These are phyloP conservation scores for Ethmia dodecea DNA, from an alignment of 2,888 invertebrate species.

Conservation along the genomic window DNA sequence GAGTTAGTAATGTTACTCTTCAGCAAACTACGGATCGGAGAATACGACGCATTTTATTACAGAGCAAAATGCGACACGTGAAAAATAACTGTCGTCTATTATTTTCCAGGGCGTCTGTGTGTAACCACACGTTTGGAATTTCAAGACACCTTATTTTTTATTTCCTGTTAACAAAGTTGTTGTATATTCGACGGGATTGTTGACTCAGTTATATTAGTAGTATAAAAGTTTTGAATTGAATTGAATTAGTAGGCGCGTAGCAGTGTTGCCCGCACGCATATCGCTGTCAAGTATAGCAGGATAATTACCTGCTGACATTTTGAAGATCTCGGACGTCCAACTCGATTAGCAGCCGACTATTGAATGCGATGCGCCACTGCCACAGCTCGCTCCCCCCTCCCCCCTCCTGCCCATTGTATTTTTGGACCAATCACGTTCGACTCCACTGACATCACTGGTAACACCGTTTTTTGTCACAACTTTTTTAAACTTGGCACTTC, in stretches of 20 bases:
- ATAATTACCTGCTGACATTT: conserved; percentile 66
- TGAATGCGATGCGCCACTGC: conserved; percentile 38
- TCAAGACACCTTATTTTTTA: background rate
- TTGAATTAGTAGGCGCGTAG: background rate
- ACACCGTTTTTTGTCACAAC: conserved; percentile 11
- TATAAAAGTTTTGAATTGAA: background rate
- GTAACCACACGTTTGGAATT: background rate
- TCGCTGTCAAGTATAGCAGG: background rate
- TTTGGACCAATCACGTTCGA: conserved; percentile 47
- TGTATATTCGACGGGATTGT: background rate
- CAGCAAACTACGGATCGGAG: too few relatives aligned
- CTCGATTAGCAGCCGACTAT: conserved; percentile 34
- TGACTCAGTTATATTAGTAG: background rate
- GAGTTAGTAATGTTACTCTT: too few relatives aligned
- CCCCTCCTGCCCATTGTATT: conserved; percentile 66
- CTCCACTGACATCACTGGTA: conserved; percentile 43
- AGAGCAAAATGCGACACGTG: too few relatives aligned
- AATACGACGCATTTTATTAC: too few relatives aligned
- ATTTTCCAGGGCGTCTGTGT: background rate
- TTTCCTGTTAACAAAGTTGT: background rate
- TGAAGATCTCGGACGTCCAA: conserved; percentile 31
- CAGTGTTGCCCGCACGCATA: background rate
- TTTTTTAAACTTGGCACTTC: conserved; percentile 23
- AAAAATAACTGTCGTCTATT: too few relatives aligned
- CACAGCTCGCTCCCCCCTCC: conserved; percentile 34